These are phyloP conservation scores for Phalanger gymnotis DNA, from an alignment of 2,797 vertebrate genomes.

Conservation along the genomic window DNA sequence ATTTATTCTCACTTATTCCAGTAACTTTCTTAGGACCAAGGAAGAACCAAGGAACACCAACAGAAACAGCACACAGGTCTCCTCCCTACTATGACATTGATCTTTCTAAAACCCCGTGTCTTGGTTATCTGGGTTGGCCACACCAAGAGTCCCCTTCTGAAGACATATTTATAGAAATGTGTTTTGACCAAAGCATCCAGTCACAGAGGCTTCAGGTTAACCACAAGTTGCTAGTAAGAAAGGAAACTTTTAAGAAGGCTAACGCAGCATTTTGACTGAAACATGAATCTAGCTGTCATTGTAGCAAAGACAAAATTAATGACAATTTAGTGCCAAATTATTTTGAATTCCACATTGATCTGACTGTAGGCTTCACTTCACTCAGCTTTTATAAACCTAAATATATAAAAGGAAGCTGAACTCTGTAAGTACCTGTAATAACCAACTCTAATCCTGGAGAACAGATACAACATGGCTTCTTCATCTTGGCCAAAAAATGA, in stretches of 20 bases:
- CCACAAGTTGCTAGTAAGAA: neutral
- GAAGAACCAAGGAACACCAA: neutral
- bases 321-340: conserved; percentile 12
- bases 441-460: neutral
- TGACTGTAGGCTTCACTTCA: neutral
- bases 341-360: neutral
- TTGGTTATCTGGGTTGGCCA: neutral
- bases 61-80: neutral
- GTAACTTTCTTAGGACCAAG: neutral
- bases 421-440: neutral
- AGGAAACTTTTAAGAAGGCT: neutral
- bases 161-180: neutral
- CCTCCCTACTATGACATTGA: neutral
- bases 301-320: conserved; percentile 17
- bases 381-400: neutral
- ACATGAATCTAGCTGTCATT: conserved; percentile 14
- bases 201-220: neutral
- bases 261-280: conserved; percentile 15
- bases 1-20: neutral
- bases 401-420: neutral
- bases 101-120: neutral
- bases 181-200: neutral
- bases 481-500: neutral
- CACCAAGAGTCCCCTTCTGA: too few relatives aligned
- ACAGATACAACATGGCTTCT: neutral